Evolutionary conservation across 2,797 vertebrate genomes (phyloP), one percentile per base, ranked within the genome.

Genomic region (Sebastes itinus): DNA sequence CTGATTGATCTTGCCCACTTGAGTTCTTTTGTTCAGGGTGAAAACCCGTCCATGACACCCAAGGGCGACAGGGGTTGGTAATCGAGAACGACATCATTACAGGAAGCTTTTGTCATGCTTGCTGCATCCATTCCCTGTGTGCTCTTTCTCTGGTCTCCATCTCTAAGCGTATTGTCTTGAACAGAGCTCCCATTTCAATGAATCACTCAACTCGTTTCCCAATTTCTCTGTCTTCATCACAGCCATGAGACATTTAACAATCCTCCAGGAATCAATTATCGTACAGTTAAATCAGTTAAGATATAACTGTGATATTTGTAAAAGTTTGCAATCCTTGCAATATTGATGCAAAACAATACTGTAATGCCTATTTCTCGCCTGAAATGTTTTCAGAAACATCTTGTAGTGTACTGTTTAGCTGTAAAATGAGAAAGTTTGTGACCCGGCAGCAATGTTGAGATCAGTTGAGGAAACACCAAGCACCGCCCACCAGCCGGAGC

Each of bases 31-130:
- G 74, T 85, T 85, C 78, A 7, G 38, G 63, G 11, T 42, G 61
- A 82, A 77, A 80, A 60, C 80, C 80, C 32, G 30, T 82, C 69
- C 60, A 70, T 75, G 80, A 84, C 84, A 72, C 65, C 77, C 71
- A 72, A 69, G 74, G 89, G 88, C 89, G 86, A 87, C 78, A 72
- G 80, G 85, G 91, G 93, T 92, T 83, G 76, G 85, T 90, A 85
- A 93, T 81, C 89, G 88, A 90, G 86, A 90, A 78, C 58, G 62
- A 88, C 87, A 83, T 91, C 88, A 87, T 92, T 91, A 89, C 84
- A 83, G 81, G 84, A 84, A 88, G 78, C 87, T 92, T 94, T 92
- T 87, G 86, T 90, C 85, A 87, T 81, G 81, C 80, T 77, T 56
- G 73, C 80, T 81, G 85, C 88, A 81, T 88, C 86, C 72, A 76